Conservation (phyloP, 1,140 invertebrate genomes). For the Adoxophyes honmai region DNA sequence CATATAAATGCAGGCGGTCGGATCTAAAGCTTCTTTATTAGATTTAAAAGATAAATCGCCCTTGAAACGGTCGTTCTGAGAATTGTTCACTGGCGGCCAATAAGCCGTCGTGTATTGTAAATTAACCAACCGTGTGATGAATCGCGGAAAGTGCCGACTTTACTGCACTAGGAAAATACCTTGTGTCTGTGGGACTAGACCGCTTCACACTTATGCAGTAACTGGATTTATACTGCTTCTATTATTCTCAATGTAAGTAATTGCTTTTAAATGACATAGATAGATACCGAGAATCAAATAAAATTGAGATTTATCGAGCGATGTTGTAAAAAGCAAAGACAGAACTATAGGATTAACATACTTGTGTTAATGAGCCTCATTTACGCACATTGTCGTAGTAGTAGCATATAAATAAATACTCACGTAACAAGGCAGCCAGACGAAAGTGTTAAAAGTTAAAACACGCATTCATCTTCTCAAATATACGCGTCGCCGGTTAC, state of each 20-base stretch:
- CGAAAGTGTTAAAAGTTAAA: slow-evolving; percentile 15
- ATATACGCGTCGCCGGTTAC: slow-evolving; percentile 14
- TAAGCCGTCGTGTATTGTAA: slow-evolving; percentile 39
- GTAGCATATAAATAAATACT: slow-evolving; percentile 12
- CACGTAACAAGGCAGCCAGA: slow-evolving; percentile 9
- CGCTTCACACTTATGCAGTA: too few species aligned
- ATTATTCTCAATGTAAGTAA: too few species aligned
- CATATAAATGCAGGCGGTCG: neutral
- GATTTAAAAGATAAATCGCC: slow-evolving; percentile 21
- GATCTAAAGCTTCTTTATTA: slow-evolving; percentile 22
- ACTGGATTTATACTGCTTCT: too few species aligned
- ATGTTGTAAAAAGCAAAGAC: neutral
- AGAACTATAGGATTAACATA: slow-evolving; percentile 5
- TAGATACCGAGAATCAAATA: too few species aligned
- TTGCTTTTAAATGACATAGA: too few species aligned
- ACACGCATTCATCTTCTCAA: slow-evolving; percentile 15
- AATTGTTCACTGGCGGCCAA: slow-evolving; percentile 35
- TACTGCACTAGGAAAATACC: slow-evolving; percentile 36
- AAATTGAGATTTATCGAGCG: too few species aligned
- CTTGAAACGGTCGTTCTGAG: slow-evolving; percentile 38
- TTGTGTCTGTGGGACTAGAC: neutral
- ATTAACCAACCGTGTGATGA: slow-evolving; percentile 62
- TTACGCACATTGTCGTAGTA: slow-evolving; percentile 12
- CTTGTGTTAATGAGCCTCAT: slow-evolving; percentile 3
- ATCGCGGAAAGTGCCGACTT: slow-evolving; percentile 49